Base-by-base conservation (phyloP, 2,113 vertebrate genomes). In the Sinosuthora webbiana region DNA sequence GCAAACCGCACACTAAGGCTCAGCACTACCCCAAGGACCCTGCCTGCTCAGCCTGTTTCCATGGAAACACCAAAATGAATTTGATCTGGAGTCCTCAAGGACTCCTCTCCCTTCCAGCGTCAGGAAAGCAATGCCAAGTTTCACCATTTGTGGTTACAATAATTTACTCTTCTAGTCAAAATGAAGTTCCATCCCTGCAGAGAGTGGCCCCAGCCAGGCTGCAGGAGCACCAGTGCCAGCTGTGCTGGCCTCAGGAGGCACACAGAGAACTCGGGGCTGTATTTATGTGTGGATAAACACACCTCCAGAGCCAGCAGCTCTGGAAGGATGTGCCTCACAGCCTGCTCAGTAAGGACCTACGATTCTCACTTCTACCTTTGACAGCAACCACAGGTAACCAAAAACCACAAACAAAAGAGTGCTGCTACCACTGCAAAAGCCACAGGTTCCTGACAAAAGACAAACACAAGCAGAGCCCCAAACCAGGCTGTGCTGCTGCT, bases 1-100 rank as follows among this genome's bases (percentile, higher is more conserved):
- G 49, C 2, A 0, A 53, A 52, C 42, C 27, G 28, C 69, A 7
- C 0, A 3, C 37, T 15, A 42, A 50, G 53, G 17, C 73, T 28
- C 80, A 27, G 57, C 62, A 7, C 57, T 4, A 4, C 50, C 50
- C 80, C 17, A 55, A 35, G 15, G 45, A 49, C 55, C 39, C 74
- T 45, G 50, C 37, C 63, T 50, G 70, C 71, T 57, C 92, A 49
- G 83, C 50, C 52, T 0, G 30, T 83, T 80, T 45, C 94, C n/a
- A 2, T 68, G 68, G 94, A 52, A 83, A 95, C 31, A 81, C 35
- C 27, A 39, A 55, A 44, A 55, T 19, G 6, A 64, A 73, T 67
- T 50, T 1, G 1, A 53, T 59, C n/a, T 30, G 45, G 77, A 81
- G 21, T 50, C 67, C 64, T 87, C 45, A 18, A 52, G 68, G 60